Conservation (phyloP, 2,797 vertebrate genomes). For the Leucoraja ocellata region DNA sequence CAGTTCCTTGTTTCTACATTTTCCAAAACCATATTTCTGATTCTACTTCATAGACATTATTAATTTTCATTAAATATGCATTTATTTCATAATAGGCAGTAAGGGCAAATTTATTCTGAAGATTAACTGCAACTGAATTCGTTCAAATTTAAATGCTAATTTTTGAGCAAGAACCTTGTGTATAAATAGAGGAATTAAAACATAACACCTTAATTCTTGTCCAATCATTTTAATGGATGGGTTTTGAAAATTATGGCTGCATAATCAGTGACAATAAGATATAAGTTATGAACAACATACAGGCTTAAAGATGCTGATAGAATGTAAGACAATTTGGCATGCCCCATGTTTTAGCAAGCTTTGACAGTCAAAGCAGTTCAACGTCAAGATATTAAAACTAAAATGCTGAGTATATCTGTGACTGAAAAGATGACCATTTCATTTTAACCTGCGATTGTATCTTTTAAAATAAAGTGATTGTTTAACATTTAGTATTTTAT, state of each 20-base stretch:
- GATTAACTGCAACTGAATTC: background rate
- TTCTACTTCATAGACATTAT: background rate
- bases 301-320: background rate
- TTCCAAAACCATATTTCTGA: background rate
- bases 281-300: background rate
- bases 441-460: no score
- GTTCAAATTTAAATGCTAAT: background rate
- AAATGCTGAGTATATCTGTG: no score
- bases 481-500: background rate
- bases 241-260: background rate
- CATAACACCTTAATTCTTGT: background rate
- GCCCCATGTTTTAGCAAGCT: background rate
- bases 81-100: background rate
- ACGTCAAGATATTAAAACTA: no score
- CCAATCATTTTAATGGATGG: background rate
- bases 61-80: background rate
- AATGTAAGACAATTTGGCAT: background rate
- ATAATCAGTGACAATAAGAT: background rate
- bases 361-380: background rate
- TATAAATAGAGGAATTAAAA: background rate
- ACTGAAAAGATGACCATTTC: no score
- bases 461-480: background rate
- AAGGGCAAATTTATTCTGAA: background rate
- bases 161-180: background rate
- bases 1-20: no score